A percentile compares a stretch with the other conserved stretches of the same genome.
Evolutionary conservation across 2,888 invertebrate genomes (phyloP).

Genomic region (Catocala sponsa): DNA sequence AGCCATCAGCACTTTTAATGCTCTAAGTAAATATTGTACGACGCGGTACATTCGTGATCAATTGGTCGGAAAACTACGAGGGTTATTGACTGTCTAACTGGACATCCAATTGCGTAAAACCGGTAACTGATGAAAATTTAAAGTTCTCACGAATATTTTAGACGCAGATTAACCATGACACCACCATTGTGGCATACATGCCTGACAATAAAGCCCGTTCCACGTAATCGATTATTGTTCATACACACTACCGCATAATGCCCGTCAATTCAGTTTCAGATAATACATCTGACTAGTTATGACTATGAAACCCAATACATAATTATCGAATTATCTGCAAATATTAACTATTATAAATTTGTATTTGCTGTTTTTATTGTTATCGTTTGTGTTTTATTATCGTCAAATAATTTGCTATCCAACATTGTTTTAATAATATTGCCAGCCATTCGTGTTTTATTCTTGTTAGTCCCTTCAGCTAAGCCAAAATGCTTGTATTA

Average conservation of each 20-base stretch:
- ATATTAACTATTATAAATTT: too few relatives aligned
- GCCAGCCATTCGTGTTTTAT: too few relatives aligned
- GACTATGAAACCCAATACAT: too few relatives aligned
- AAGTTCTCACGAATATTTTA: conserved; percentile 57
- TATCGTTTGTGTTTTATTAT: too few relatives aligned
- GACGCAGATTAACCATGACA: conserved; percentile 46
- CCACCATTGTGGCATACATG: conserved; percentile 29
- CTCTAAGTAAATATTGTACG: conserved; percentile 69
- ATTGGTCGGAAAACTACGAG: conserved; percentile 69
- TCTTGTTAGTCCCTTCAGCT: too few relatives aligned
- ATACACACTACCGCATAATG: background rate
- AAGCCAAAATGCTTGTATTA: too few relatives aligned
- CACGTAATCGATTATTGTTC: conserved; percentile 39
- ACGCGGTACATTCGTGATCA: conserved; percentile 66
- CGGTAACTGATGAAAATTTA: conserved; percentile 42
- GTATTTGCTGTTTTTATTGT: too few relatives aligned
- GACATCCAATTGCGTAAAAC: conserved; percentile 21
- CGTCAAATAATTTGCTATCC: too few relatives aligned
- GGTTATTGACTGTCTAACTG: conserved; percentile 24
- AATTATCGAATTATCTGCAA: too few relatives aligned
- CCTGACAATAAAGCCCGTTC: conserved; percentile 26
- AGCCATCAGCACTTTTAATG: conserved; percentile 67
- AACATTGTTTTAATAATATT: too few relatives aligned
- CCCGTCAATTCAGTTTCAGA: background rate
- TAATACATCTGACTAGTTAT: too few relatives aligned